Conservation (phyloP, 2,797 vertebrate species). For the Fistularia commersonii region DNA sequence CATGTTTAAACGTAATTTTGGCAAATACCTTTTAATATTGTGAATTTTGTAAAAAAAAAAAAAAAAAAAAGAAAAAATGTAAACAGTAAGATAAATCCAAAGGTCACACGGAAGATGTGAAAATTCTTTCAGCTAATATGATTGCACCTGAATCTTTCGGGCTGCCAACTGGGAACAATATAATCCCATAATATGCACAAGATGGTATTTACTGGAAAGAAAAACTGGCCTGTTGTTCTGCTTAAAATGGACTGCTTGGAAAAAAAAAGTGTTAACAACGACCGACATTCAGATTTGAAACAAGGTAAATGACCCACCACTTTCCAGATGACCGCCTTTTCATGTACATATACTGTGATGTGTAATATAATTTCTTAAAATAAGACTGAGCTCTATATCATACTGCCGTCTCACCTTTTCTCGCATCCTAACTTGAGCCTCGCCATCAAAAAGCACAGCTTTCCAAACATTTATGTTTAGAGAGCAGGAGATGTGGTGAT, state of each 20-base stretch:
- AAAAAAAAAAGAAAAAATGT: no score
- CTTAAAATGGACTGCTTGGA: constrained; percentile 12
- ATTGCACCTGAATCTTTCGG: not conserved
- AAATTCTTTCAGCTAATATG: not conserved
- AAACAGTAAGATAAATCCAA: no score
- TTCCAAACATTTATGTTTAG: not conserved
- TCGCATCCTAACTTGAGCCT: not conserved
- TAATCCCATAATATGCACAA: constrained; percentile 69
- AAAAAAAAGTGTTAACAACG: not conserved
- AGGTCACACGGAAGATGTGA: not conserved
- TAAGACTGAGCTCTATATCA: not conserved
- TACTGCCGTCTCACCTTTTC: not conserved
- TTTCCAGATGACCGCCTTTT: no score
- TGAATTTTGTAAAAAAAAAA: no score
- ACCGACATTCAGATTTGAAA: no score
- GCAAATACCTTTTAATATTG: no score
- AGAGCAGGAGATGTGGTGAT: constrained; percentile 28
- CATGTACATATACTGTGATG: no score
- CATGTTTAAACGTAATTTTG: no score
- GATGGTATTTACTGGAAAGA: constrained; percentile 56
- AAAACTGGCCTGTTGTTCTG: constrained; percentile 67
- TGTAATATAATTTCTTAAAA: no score
- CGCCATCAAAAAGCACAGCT: not conserved
- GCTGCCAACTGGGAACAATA: constrained; percentile 52
- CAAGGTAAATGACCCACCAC: no score